Evolutionary conservation across 2,113 vertebrate genomes (phyloP), one percentile per base, ranked within the genome.

Genomic region (Crotophaga sulcirostris): DNA sequence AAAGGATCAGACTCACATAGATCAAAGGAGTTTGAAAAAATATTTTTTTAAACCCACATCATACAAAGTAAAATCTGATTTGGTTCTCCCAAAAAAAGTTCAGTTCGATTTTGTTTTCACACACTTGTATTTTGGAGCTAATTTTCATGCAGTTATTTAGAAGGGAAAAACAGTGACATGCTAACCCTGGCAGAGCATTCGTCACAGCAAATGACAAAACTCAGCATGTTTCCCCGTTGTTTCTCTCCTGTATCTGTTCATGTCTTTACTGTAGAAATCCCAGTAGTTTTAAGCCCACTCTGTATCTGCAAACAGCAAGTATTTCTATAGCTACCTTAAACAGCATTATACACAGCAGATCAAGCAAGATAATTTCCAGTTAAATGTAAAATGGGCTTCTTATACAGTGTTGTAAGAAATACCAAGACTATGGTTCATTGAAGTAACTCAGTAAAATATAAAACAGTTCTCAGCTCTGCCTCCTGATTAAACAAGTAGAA

Each of bases 31-130:
- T 78, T 38, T 64, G 17, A 77, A 45, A 45, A 45, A 45, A 45
- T 42, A 45, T 10, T 38, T 70, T 62, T 73, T 76, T 31, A 76
- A 72, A 15, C 7, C 29, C 17, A 42, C 0, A 0, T 51, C 9
- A 89, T 47, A 28, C 4, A 18, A 63, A 68, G 33, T 68, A 36
- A 74, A 93, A 86, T 63, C 54, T 73, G 58, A 80, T 70, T 59
- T 82, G 8, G 6, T 52, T 55, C 13, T 82, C 49, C 68, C 9
- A 84, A 40, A 33, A 31, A 19, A 81, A 75, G 24, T 26, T 68
- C n/a, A 40, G 31, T n/a, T 15, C 16, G 20, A n/a, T 29, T 90
- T 80, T 59, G 25, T 4, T 59, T 86, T 67, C 47, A 33, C 1
- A 2, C 23, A 12, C 42, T 16, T 11, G 9, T 29, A 40, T 44